A percentile compares a stretch with the other conserved stretches of the same genome.
Conservation (phyloP, 1,140 invertebrate genomes). For the Portunus trituberculatus region DNA sequence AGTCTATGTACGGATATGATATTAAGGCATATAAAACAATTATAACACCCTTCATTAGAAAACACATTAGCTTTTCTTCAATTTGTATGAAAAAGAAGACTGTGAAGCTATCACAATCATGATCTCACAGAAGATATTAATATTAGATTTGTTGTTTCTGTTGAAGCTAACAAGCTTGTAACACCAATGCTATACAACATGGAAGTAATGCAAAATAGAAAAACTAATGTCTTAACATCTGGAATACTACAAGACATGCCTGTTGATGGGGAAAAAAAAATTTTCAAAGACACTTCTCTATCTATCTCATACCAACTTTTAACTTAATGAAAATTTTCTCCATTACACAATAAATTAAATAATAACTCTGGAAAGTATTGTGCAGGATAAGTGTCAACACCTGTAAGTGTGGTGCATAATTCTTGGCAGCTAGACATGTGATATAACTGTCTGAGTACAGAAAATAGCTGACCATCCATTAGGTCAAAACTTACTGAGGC, state of each 20-base stretch:
- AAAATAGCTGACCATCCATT: constrained; percentile 28
- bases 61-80: background rate
- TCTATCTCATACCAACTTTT: background rate
- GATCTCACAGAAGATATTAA: background rate
- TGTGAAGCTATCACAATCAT: background rate
- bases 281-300: background rate
- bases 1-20: background rate
- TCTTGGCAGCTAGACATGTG: background rate
- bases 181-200: background rate
- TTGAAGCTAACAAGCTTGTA: background rate
- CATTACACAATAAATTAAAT: background rate
- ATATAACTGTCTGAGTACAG: background rate
- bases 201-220: background rate
- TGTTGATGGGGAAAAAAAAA: too few relatives aligned
- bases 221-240: background rate
- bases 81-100: background rate
- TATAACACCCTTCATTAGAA: background rate
- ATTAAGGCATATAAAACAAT: background rate
- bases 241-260: background rate
- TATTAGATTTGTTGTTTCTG: background rate
- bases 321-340: background rate
- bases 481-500: constrained; percentile 33
- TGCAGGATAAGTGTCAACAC: background rate
- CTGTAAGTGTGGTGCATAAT: background rate
- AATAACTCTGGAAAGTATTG: background rate